Evolutionary conservation across 2,113 vertebrate genomes (phyloP).

Genomic region (Megaptera novaeangliae): DNA sequence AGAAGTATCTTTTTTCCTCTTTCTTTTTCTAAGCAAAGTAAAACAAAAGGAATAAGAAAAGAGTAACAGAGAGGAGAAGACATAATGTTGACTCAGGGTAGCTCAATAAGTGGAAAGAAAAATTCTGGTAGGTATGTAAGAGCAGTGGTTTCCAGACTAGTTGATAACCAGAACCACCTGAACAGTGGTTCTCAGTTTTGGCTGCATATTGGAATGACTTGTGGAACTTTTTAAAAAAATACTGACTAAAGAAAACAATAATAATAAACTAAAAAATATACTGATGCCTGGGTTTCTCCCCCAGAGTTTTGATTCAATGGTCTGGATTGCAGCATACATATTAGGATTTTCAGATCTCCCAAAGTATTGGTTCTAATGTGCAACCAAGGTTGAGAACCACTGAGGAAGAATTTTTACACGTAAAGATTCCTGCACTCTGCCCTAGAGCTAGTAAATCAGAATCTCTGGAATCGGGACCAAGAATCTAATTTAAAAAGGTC

Average conservation of each 20-base stretch:
- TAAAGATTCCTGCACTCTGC: not conserved
- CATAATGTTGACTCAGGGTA: not conserved
- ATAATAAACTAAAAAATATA: not conserved
- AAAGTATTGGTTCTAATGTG: not conserved
- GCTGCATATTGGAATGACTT: not conserved
- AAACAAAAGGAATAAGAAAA: not conserved
- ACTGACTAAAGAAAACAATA: not conserved
- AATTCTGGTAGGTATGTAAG: not conserved
- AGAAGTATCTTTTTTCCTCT: not conserved
- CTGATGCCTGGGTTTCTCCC: not conserved
- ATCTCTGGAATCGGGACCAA: not conserved
- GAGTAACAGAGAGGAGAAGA: not conserved
- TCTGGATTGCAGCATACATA: not conserved
- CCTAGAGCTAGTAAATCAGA: not conserved
- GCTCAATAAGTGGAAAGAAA: not conserved
- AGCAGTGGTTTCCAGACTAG: not conserved
- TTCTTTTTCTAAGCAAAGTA: conserved; percentile 8
- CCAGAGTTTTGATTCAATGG: not conserved
- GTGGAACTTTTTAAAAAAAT: not conserved
- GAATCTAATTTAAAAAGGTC: not conserved
- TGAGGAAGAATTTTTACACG: not conserved
- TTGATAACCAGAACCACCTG: not conserved
- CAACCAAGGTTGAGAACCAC: not conserved
- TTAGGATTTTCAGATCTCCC: not conserved
- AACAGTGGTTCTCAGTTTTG: not conserved